Percentiles rank a stretch among this genome's conserved stretches.
These are phyloP conservation scores for Latrodectus geometricus DNA, from an alignment of 1,140 invertebrate genomes.

Conservation along the genomic window DNA sequence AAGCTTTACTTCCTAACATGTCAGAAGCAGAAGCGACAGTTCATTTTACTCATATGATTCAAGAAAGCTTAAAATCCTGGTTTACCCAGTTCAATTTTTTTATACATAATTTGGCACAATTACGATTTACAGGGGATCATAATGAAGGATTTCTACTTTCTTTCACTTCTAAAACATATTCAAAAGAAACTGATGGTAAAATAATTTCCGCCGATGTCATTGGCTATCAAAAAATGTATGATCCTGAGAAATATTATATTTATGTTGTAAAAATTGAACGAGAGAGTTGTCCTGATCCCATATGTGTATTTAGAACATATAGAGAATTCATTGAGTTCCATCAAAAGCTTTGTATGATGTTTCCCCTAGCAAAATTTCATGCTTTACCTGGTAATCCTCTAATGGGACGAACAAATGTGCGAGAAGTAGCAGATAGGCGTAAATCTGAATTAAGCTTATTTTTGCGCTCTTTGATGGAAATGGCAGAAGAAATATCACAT, in stretches of 20 bases:
- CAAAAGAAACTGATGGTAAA: slow-evolving; percentile 89
- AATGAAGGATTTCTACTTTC: slow-evolving; percentile 84
- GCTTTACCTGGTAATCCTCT: slow-evolving; percentile 80
- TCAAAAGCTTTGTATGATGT: slow-evolving; percentile 91
- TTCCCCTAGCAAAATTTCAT: slow-evolving; percentile 87
- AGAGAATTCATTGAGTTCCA: slow-evolving; percentile 97
- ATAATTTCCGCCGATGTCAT: slow-evolving; percentile 87
- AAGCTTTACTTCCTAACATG: slow-evolving; percentile 86
- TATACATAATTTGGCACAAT: slow-evolving; percentile 94
- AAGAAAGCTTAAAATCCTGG: slow-evolving; percentile 75
- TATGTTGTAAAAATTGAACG: slow-evolving; percentile 91
- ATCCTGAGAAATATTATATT: slow-evolving; percentile 98
- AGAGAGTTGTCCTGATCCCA: slow-evolving; percentile 84
- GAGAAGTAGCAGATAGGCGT: slow-evolving; percentile 92
- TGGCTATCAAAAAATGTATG: slow-evolving; percentile 93
- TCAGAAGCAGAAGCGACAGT: slow-evolving; percentile 95
- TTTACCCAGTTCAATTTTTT: slow-evolving; percentile 99
- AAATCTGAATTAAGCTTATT: slow-evolving; percentile 88
- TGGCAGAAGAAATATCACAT: slow-evolving; percentile 93
- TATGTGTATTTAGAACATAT: slow-evolving; percentile 91
- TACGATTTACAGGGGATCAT: slow-evolving; percentile 83
- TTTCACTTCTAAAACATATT: slow-evolving; percentile 89
- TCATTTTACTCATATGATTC: slow-evolving; percentile 91
- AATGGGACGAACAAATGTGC: slow-evolving; percentile 90
- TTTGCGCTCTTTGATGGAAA: slow-evolving; percentile 84